Conservation (phyloP, 2,113 vertebrate species). For the Onychorhynchus coronatus region DNA sequence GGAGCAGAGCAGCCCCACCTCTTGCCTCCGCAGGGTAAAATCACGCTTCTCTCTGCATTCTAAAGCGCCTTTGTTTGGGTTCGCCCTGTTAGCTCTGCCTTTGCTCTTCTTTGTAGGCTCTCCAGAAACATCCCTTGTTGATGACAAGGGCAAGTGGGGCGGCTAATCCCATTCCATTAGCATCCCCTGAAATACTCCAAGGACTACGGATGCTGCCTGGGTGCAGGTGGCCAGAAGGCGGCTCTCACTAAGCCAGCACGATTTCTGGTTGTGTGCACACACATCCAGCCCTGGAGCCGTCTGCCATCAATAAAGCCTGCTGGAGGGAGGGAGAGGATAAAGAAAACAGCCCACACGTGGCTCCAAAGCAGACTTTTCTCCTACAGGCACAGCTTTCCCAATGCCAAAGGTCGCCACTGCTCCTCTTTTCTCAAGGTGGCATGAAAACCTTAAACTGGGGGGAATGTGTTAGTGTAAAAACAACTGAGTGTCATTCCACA, state of each 20-base stretch:
- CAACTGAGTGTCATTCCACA: neutral
- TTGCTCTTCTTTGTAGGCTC: neutral
- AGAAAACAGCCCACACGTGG: neutral
- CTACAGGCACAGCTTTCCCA: neutral
- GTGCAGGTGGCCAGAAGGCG: neutral
- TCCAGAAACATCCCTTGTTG: slow-evolving; percentile 3
- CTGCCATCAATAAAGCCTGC: neutral
- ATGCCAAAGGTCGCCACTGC: neutral
- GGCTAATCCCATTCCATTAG: slow-evolving; percentile 9
- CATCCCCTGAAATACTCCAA: slow-evolving; percentile 19
- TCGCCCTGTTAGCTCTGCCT: neutral
- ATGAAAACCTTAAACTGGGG: neutral
- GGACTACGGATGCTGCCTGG: neutral
- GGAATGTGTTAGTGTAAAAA: neutral
- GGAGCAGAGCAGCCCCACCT: slow-evolving; percentile 10
- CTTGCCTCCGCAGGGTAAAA: neutral
- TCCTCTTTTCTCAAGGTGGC: neutral
- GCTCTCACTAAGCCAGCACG: neutral
- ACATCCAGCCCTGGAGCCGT: neutral
- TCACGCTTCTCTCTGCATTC: neutral
- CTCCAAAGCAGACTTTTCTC: neutral
- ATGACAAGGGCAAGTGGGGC: slow-evolving; percentile 20
- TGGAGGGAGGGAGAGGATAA: neutral
- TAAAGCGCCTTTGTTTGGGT: slow-evolving; percentile 20
- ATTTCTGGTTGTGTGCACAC: neutral